Conservation (phyloP, 2,888 invertebrate genomes). For the Endomychus coccineus region DNA sequence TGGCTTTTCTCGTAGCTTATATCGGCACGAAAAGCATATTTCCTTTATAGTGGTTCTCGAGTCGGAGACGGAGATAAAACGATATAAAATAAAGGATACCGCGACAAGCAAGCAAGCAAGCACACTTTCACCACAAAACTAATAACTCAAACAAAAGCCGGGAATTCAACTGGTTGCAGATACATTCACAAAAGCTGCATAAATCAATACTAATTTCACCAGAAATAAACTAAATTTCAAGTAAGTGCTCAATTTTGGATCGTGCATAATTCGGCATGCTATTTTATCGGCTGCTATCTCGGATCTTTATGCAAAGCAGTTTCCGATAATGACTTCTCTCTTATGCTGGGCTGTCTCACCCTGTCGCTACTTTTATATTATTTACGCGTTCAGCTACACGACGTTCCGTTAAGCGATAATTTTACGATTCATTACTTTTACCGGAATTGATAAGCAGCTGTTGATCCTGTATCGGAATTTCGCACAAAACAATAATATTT, state of each 20-base stretch:
- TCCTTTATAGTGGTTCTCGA: too few species aligned
- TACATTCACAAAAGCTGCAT: slow-evolving; percentile 27
- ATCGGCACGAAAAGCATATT: too few species aligned
- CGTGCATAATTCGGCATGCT: slow-evolving; percentile 30
- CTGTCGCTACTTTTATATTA: slow-evolving; percentile 42
- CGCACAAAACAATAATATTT: too few species aligned
- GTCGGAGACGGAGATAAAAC: too few species aligned
- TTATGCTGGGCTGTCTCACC: too few species aligned
- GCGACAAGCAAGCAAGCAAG: too few species aligned
- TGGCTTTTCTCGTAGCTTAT: too few species aligned
- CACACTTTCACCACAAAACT: slow-evolving; percentile 13
- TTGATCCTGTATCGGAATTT: slow-evolving; percentile 32
- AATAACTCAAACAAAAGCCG: slow-evolving; percentile 19
- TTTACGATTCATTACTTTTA: slow-evolving; percentile 44
- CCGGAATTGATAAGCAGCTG: slow-evolving; percentile 41
- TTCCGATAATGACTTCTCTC: slow-evolving; percentile 42
- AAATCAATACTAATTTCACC: slow-evolving; percentile 40
- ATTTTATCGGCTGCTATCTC: slow-evolving; percentile 37
- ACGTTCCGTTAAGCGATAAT: slow-evolving; percentile 39
- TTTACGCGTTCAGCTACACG: slow-evolving; percentile 39
- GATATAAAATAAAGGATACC: background rate
- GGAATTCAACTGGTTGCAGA: slow-evolving; percentile 34
- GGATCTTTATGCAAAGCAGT: slow-evolving; percentile 45
- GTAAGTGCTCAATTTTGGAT: slow-evolving; percentile 37
- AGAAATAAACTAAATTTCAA: slow-evolving; percentile 31